These are phyloP conservation scores for Pagetopsis macropterus DNA, from an alignment of 2,797 vertebrate species.

Conservation along the genomic window DNA sequence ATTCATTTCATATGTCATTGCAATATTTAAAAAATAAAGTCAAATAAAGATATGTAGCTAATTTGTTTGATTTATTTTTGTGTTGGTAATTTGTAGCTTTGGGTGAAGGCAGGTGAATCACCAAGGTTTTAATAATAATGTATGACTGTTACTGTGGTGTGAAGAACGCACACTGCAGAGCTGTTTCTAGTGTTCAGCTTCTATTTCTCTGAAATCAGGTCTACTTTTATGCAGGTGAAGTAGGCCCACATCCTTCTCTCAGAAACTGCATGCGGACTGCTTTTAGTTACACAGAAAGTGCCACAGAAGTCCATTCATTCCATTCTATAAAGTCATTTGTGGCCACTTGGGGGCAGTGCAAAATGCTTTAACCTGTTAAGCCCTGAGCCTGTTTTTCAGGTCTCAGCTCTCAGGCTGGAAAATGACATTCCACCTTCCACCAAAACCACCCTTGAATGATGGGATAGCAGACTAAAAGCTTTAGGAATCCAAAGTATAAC, in stretches of 20 bases:
- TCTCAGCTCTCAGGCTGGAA: too few relatives aligned
- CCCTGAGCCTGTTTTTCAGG: too few relatives aligned
- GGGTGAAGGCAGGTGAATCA: constrained; percentile 33
- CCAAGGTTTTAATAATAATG: constrained; percentile 22
- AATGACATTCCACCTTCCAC: too few relatives aligned
- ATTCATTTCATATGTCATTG: too few relatives aligned
- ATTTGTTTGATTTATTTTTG: too few relatives aligned
- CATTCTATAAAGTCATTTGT: neutral
- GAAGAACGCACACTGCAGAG: constrained; percentile 9
- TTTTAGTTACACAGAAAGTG: neutral
- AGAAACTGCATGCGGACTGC: neutral
- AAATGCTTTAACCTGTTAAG: neutral
- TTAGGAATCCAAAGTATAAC: too few relatives aligned
- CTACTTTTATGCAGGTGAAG: neutral
- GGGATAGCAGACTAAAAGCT: too few relatives aligned
- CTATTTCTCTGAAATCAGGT: constrained; percentile 25
- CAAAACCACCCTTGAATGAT: too few relatives aligned
- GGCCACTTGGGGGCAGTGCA: neutral
- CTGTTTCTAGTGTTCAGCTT: constrained; percentile 24
- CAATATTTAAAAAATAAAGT: too few relatives aligned
- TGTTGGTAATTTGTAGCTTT: neutral
- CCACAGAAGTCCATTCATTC: neutral
- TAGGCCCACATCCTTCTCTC: neutral
- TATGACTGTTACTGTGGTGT: neutral
- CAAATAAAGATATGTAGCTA: too few relatives aligned